phyloP scores from a whole-genome alignment of 2,888 invertebrate genomes.

The Schizotus pectinicornis region DNA sequence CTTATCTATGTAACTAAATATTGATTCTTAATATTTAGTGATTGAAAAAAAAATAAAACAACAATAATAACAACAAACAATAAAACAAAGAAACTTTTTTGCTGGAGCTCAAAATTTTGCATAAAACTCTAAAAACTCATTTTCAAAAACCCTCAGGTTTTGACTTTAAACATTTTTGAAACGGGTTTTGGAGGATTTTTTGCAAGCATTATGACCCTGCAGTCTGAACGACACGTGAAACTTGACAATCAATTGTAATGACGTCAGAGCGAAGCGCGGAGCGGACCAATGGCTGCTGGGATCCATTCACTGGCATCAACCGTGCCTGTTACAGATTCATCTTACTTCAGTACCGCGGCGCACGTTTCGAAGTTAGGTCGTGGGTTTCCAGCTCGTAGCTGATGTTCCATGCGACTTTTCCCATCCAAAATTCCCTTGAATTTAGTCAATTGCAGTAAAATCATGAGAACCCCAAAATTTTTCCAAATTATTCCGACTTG shows the following conservation, averaged over 20 bases:
- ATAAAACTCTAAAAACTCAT: too few species aligned
- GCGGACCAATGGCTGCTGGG: constrained; percentile 66
- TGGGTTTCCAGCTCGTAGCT: constrained; percentile 17
- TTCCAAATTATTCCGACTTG: too few species aligned
- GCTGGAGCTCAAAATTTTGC: too few species aligned
- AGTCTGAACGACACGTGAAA: constrained; percentile 61
- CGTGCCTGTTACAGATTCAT: constrained; percentile 56
- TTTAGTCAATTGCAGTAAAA: background rate
- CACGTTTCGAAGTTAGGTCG: constrained; percentile 38
- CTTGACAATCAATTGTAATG: constrained; percentile 73
- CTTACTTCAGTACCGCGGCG: constrained; percentile 50
- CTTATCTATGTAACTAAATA: too few species aligned
- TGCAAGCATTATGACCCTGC: constrained; percentile 51
- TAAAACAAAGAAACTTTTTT: too few species aligned
- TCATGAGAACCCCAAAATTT: too few species aligned
- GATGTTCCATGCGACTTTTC: constrained; percentile 27
- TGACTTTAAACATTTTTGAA: background rate
- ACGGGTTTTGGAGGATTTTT: constrained; percentile 38
- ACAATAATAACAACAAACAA: too few species aligned
- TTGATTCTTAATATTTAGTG: too few species aligned
- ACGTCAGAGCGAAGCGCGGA: constrained; percentile 66
- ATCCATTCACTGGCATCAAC: constrained; percentile 69
- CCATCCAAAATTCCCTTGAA: constrained; percentile 3
- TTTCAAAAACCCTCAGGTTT: background rate
- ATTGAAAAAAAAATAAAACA: too few species aligned